Evolutionary conservation across 2,888 invertebrate species (phyloP), one percentile per base, ranked within the genome.

Genomic region (Lasioglossum morio): DNA sequence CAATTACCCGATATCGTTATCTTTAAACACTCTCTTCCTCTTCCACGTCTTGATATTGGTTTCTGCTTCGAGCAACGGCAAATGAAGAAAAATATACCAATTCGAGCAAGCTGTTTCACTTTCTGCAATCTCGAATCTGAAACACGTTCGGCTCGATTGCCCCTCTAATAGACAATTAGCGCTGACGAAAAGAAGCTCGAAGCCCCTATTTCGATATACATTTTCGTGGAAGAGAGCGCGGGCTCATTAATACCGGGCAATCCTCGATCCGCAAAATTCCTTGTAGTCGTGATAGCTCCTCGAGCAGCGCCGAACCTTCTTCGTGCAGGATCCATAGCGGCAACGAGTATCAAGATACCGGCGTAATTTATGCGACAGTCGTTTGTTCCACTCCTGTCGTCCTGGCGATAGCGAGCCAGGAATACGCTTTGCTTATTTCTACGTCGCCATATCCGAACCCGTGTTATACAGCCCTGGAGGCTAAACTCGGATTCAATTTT

Each of bases 341-440:
- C 81, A 79, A 82, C 79, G 75, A 78, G 88, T 72, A 87, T 91
- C 91, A 89, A 91, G 92, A 92, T 92, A 91, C 81, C 81, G 87
- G 86, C 82, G 91, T 92, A 92, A 92, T 92, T 92, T 92, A 92
- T 92, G 91, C 90, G 89, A 88, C 91, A 91, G 91, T 91, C 92
- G 91, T 92, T 92, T 92, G 92, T 92, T 92, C 89, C 88, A 88
- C 86, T 74, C 86, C 78, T 91, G 92, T 90, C 90, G 86, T 83
- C 72, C 82, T 78, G 75, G 87, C 86, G 92, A 92, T 92, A 92
- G 80, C 74, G 78, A 48, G 72, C 83, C 78, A 79, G 85, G 87
- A 90, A 90, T 90, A 91, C 88, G 87, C 90, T 88, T 83, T 84
- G 90, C 90, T 89, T 88, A 88, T 88, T 90, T 83, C 88, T 63